Percentiles rank a stretch among this genome's conserved stretches.
Conservation (phyloP, 2,113 vertebrate species). For the Phalacrocorax brasilianus region DNA sequence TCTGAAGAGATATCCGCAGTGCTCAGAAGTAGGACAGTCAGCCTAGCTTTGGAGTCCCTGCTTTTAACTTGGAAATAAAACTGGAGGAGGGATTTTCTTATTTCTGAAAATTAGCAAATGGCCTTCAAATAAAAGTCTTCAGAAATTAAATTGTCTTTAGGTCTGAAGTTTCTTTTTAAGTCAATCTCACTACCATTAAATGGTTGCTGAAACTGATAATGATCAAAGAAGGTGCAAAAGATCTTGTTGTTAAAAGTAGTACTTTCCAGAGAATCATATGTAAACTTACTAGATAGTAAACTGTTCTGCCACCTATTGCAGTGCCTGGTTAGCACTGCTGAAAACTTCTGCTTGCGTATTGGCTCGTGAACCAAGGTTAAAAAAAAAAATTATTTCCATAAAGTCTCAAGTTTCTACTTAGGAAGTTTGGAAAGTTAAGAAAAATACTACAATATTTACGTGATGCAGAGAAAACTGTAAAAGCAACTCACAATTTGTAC, state of each 20-base stretch:
- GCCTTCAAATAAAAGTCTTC: background rate
- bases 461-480: background rate
- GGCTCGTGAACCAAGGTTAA: background rate
- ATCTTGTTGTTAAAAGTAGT: background rate
- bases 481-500: background rate
- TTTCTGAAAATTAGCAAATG: background rate
- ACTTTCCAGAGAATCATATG: background rate
- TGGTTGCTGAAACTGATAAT: background rate
- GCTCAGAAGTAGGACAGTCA: background rate
- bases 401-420: background rate
- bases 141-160: background rate
- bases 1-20: background rate
- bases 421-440: background rate
- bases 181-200: background rate
- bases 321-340: background rate
- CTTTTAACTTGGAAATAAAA: background rate
- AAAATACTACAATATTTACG: background rate
- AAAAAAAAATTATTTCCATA: background rate
- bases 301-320: background rate
- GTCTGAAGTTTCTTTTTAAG: background rate
- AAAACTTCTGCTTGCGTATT: background rate
- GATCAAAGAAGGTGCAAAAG: background rate
- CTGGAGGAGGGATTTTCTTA: background rate
- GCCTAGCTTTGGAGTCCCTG: background rate
- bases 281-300: background rate